Evolutionary conservation across 2,797 vertebrate species (phyloP).

Genomic region (Balearica regulorum): DNA sequence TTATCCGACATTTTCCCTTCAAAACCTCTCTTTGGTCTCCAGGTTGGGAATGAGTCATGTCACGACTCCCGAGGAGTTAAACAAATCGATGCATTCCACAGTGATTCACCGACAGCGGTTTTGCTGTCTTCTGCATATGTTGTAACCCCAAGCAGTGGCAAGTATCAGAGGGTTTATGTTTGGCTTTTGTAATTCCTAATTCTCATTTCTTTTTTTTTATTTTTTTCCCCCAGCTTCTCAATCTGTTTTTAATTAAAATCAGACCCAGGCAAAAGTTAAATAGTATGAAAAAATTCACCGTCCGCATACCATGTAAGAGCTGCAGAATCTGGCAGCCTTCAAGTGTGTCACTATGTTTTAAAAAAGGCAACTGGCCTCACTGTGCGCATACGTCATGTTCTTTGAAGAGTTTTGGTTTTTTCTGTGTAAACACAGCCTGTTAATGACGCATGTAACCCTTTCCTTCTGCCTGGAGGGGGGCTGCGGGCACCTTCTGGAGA

Average conservation of each 20-base stretch:
- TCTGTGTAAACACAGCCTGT: neutral
- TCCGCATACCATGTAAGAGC: conserved; percentile 28
- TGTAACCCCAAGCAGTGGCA: neutral
- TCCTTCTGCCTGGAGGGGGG: neutral
- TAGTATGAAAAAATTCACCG: conserved; percentile 42
- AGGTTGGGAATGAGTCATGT: neutral
- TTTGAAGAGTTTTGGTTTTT: conserved; percentile 17
- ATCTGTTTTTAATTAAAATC: conserved; percentile 69
- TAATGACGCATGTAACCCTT: conserved; percentile 25
- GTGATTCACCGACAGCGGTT: conserved; percentile 12
- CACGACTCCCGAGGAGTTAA: neutral
- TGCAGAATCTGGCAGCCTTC: conserved; percentile 58
- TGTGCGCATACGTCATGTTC: conserved; percentile 9
- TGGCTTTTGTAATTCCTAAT: conserved; percentile 30
- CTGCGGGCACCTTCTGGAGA: neutral
- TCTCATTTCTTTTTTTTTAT: neutral
- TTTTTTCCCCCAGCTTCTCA: neutral
- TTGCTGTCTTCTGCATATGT: neutral
- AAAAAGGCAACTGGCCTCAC: conserved; percentile 45
- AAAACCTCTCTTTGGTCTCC: neutral
- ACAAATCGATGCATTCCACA: neutral
- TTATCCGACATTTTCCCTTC: neutral
- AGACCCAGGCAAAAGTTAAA: conserved; percentile 18
- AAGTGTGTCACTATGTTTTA: conserved; percentile 34
- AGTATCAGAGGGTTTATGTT: conserved; percentile 36